Percentiles rank a stretch among this genome's conserved stretches.
These are phyloP conservation scores for Petrocephalus microphthalmus DNA, from an alignment of 2,113 vertebrate genomes.

Conservation along the genomic window DNA sequence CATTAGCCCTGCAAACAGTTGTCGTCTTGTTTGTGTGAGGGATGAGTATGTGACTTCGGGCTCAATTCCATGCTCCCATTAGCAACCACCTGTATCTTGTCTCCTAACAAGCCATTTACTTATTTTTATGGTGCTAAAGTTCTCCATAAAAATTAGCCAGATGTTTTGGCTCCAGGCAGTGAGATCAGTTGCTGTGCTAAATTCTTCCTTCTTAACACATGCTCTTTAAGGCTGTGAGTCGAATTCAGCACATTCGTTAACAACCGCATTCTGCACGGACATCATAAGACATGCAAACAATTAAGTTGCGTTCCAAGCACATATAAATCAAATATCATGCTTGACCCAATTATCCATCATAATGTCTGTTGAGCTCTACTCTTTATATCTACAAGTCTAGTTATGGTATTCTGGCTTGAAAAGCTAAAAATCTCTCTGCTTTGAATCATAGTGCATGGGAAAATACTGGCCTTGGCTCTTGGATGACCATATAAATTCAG, in stretches of 20 bases:
- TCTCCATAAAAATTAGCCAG: neutral
- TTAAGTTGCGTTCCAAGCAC: neutral
- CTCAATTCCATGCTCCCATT: neutral
- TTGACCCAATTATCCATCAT: neutral
- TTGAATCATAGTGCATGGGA: neutral
- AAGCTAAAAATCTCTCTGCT: neutral
- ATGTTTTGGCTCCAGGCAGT: neutral
- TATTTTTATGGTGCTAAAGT: neutral
- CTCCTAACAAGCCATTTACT: neutral
- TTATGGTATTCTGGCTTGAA: neutral
- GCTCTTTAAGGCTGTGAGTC: neutral
- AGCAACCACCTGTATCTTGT: neutral
- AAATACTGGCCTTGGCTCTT: no score
- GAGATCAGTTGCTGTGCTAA: neutral
- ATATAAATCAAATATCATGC: neutral
- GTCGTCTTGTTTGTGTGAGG: neutral
- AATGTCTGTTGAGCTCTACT: conserved; percentile 1
- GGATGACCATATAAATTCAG: no score
- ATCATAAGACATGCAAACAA: neutral
- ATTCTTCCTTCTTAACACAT: neutral
- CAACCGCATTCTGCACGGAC: neutral
- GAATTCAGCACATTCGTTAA: neutral
- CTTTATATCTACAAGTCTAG: neutral
- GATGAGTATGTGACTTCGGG: neutral
- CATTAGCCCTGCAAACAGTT: neutral